Evolutionary conservation across 2,888 invertebrate species (phyloP), one percentile per base, ranked within the genome.

Genomic region (Orthonevra nobilis): DNA sequence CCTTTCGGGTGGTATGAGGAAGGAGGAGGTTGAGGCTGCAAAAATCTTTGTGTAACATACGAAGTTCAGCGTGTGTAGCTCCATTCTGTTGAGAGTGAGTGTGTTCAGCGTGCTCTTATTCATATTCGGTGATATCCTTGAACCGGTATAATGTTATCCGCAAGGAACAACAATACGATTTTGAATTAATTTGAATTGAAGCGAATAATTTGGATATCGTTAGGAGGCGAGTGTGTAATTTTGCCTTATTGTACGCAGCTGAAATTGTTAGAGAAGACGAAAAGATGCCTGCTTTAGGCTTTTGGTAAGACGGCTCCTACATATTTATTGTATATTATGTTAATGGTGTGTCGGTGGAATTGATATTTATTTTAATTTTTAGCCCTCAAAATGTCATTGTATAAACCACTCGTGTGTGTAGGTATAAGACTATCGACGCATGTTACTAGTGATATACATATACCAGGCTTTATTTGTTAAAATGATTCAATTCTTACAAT

Each of bases 281-380:
- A 32, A 5, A 32, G 4, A 32, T 32, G n/a, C n/a, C n/a, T n/a
- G n/a, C n/a, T n/a, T n/a, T n/a, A n/a, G n/a, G n/a, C 32, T 30
- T 7, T 30, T n/a, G 34, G 28, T 28, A 52, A 23, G n/a, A 19
- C 48, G 46, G n/a, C 64, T 36, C 19, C 3, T 17, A 9, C 30
- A 73, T 79, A 79, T 79, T 79, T 73, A 73, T 79, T 73, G 79
- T 73, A 83, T 82, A 84, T 84, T 85, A 85, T 86, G 85, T 73
- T 86, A 85, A 85, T 85, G 86, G 86, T 56, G 61, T 74, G 64
- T 58, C 60, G 50, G 46, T 72, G 20, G 48, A 54, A 52, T 66
- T 56, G 52, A 46, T 54, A 7, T 68, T 68, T 61, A 44, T 36
- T 48, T 72, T 40, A 72, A 60, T 63, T 72, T 61, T 69, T n/a